These are phyloP conservation scores for Rhadinocentrus ornatus DNA, from an alignment of 2,797 vertebrate genomes.

Conservation along the genomic window DNA sequence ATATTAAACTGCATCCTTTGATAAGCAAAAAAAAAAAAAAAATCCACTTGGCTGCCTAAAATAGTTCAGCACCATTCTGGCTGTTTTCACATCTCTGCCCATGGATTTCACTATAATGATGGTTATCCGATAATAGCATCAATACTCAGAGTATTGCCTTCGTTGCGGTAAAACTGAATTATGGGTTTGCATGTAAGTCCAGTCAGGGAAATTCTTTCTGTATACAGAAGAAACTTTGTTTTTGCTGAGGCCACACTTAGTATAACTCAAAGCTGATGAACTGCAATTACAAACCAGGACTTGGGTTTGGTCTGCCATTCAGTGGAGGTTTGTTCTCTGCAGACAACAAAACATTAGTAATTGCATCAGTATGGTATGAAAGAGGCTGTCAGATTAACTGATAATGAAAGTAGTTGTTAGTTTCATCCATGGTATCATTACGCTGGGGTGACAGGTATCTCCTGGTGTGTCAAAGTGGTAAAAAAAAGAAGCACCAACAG, in stretches of 20 bases:
- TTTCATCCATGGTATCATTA: conserved; percentile 4
- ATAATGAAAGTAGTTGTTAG: not conserved
- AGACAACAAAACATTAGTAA: not conserved
- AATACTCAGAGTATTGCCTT: conserved; percentile 22
- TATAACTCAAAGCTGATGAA: conserved; percentile 23
- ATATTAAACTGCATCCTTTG: conserved; percentile 11
- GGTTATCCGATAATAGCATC: conserved; percentile 45
- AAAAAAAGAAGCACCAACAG: not conserved
- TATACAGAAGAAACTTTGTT: conserved; percentile 37
- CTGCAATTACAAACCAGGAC: not conserved
- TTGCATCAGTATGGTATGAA: not conserved
- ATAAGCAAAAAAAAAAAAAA: not conserved
- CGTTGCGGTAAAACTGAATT: conserved; percentile 32
- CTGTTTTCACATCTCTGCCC: not conserved
- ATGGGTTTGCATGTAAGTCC: conserved; percentile 4
- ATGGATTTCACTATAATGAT: conserved; percentile 20
- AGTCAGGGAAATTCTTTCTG: not conserved
- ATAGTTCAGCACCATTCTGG: conserved; percentile 10
- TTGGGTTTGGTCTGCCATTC: not conserved
- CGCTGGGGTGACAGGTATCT: not conserved
- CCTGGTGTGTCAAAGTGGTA: not conserved
- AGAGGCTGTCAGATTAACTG: not conserved
- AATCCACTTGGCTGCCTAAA: not conserved
- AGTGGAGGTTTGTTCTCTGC: not conserved
- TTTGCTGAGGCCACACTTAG: conserved; percentile 9